These are phyloP conservation scores for Ictalurus punctatus DNA, from an alignment of 2,113 vertebrate species.

Conservation along the genomic window DNA sequence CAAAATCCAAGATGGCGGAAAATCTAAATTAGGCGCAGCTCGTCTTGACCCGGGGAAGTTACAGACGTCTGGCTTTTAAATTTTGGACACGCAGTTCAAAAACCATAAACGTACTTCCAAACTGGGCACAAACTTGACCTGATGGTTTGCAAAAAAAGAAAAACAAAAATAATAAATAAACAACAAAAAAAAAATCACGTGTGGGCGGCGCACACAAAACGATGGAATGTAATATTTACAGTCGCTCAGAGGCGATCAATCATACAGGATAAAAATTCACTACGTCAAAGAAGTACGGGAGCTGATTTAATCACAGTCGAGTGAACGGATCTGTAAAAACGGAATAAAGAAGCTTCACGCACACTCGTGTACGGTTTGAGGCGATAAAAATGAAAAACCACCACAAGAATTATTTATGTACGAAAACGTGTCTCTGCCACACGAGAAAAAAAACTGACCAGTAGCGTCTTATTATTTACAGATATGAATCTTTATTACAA, in stretches of 20 bases:
- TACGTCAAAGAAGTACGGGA: neutral
- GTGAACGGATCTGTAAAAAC: neutral
- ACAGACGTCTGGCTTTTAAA: too few species aligned
- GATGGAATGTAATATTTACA: neutral
- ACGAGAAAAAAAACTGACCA: neutral
- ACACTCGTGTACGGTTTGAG: neutral
- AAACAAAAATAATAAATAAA: too few species aligned
- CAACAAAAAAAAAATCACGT: neutral
- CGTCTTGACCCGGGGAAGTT: too few species aligned
- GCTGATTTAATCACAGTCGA: neutral
- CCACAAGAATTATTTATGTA: neutral
- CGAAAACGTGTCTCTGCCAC: neutral
- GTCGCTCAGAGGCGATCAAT: neutral
- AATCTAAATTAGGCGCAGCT: too few species aligned
- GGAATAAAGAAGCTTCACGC: neutral
- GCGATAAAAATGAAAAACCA: neutral
- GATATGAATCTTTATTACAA: neutral
- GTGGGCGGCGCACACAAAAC: neutral
- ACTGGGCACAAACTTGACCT: too few species aligned
- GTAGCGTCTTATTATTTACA: neutral
- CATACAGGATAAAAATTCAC: neutral
- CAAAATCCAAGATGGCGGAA: too few species aligned
- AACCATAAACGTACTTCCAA: too few species aligned
- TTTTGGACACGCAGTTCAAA: too few species aligned
- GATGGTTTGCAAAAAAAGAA: too few species aligned